Conservation (phyloP, 1,140 invertebrate genomes). For the Belonocnema kinseyi region DNA sequence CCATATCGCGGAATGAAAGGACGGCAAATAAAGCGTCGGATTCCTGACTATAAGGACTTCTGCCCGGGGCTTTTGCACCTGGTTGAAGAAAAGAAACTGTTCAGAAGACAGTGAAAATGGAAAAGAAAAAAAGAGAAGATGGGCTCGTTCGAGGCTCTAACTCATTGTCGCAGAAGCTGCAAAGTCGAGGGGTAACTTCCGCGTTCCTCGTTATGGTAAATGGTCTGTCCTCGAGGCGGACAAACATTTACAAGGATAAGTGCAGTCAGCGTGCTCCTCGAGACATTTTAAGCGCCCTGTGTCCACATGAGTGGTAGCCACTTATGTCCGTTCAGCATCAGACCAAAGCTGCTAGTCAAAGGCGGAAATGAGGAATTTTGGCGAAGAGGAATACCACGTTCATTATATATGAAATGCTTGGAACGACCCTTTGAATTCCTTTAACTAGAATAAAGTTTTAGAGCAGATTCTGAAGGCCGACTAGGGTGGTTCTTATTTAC, state of each 20-base stretch:
- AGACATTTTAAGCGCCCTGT: conserved; percentile 63
- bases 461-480: too few relatives aligned
- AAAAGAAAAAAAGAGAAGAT: conserved; percentile 40
- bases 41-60: too few relatives aligned
- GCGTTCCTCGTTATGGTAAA: conserved; percentile 71
- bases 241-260: conserved; percentile 70
- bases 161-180: conserved; percentile 53
- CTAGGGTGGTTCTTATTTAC: too few relatives aligned
- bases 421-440: background rate
- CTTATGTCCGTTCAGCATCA: conserved; percentile 36
- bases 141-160: conserved; percentile 35
- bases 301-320: conserved; percentile 37
- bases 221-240: conserved; percentile 66
- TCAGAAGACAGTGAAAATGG: conserved; percentile 25
- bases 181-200: conserved; percentile 47
- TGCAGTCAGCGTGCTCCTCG: conserved; percentile 62
- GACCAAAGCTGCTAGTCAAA: conserved; percentile 5
- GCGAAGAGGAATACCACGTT: background rate
- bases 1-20: too few relatives aligned
- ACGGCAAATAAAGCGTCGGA: too few relatives aligned
- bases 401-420: background rate
- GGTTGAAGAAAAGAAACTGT: too few relatives aligned
- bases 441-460: conserved; percentile 25
- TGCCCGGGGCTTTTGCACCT: too few relatives aligned
- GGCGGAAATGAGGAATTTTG: background rate